A percentile compares a stretch with the other conserved stretches of the same genome.
These are phyloP conservation scores for Lasioglossum oenotherae DNA, from an alignment of 2,888 invertebrate species.

Conservation along the genomic window DNA sequence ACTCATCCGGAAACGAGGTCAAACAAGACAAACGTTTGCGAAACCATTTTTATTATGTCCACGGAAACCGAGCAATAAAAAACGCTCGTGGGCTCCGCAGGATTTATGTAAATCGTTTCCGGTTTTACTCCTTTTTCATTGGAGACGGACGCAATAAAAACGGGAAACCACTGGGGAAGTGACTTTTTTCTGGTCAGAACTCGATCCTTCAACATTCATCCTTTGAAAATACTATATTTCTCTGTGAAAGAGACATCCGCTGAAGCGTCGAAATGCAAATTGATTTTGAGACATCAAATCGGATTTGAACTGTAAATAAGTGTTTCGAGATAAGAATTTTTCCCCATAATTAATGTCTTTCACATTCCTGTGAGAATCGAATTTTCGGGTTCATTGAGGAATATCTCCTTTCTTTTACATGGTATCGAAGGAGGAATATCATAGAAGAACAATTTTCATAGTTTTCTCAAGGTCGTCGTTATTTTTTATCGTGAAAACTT, in stretches of 20 bases:
- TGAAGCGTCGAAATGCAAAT: neutral
- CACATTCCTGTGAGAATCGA: no score
- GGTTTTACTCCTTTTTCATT: neutral
- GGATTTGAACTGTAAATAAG: no score
- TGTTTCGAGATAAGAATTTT: neutral
- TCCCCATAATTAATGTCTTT: neutral
- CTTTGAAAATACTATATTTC: neutral
- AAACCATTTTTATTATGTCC: conserved; percentile 1
- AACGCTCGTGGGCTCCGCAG: neutral
- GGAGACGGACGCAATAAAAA: neutral
- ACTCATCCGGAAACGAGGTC: conserved; percentile 9
- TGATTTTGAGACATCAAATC: no score
- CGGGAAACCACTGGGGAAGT: neutral
- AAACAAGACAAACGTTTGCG: neutral
- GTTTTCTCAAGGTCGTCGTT: no score
- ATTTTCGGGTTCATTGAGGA: no score
- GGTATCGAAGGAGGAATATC: no score
- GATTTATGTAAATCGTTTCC: conserved; percentile 6
- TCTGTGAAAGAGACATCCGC: neutral
- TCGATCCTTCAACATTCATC: neutral
- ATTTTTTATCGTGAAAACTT: no score
- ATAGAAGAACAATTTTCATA: no score
- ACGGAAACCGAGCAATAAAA: neutral
- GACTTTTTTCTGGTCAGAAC: neutral
- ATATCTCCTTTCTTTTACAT: no score